Evolutionary conservation across 35 echinoderm and acorn worm species (phyloP).

Genomic region (Apostichopus japonicus): DNA sequence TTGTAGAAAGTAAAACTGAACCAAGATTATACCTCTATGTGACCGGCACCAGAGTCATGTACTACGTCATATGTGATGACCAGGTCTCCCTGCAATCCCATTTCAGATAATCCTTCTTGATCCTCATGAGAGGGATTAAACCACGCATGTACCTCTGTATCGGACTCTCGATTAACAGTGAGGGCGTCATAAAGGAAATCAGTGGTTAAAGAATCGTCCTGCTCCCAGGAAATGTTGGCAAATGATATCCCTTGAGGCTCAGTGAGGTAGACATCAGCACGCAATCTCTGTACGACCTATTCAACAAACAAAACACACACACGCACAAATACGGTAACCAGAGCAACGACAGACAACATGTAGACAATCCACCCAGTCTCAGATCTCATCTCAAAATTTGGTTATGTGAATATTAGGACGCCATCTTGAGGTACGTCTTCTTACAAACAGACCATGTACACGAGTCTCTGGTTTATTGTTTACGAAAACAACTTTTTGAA

Average conservation of each 20-base stretch:
- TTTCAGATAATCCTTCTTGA: slow-evolving; percentile 27
- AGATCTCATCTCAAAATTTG: too few species aligned
- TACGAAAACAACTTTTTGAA: too few species aligned
- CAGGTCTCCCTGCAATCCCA: slow-evolving; percentile 71
- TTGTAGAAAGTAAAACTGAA: too few species aligned
- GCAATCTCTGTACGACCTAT: slow-evolving; percentile 38
- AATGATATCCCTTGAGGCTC: slow-evolving; percentile 74
- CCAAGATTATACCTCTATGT: slow-evolving; percentile 66
- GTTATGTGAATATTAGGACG: too few species aligned
- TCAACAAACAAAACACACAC: neutral
- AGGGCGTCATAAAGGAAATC: slow-evolving; percentile 30
- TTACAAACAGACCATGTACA: too few species aligned
- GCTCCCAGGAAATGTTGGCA: slow-evolving; percentile 57
- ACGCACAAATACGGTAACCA: too few species aligned
- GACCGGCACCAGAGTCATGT: slow-evolving; percentile 79
- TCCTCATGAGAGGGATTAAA: slow-evolving; percentile 23
- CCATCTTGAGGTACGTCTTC: too few species aligned
- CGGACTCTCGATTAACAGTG: slow-evolving; percentile 12
- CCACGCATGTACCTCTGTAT: neutral
- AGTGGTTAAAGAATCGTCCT: slow-evolving; percentile 12
- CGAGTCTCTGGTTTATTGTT: too few species aligned
- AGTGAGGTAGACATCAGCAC: slow-evolving; percentile 60
- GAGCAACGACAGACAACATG: too few species aligned
- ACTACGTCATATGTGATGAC: slow-evolving; percentile 83
- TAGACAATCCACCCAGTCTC: too few species aligned